Conservation (phyloP, 2,113 vertebrate species). For the Ariopsis seemanni region DNA sequence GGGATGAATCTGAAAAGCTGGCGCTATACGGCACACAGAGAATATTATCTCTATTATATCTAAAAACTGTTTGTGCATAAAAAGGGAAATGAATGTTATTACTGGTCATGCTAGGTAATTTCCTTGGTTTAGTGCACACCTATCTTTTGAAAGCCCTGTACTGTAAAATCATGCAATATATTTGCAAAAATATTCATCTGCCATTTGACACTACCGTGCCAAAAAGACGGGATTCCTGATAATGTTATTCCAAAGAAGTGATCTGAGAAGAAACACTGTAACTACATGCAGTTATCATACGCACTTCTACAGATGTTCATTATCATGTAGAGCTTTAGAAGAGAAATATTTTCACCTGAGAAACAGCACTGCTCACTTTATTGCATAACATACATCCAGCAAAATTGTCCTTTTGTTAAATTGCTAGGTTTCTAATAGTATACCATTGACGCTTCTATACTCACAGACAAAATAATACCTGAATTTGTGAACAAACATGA, state of each 20-base stretch:
- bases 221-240: constrained; percentile 63
- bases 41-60: neutral
- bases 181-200: constrained; percentile 74
- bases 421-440: neutral
- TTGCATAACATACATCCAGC: neutral
- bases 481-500: constrained; percentile 1
- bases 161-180: constrained; percentile 76
- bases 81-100: constrained; percentile 62
- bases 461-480: neutral
- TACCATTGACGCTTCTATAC: neutral
- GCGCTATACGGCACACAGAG: neutral
- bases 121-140: constrained; percentile 54
- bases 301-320: constrained; percentile 9
- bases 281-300: constrained; percentile 54
- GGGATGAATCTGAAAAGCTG: constrained; percentile 29
- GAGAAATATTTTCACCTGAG: neutral
- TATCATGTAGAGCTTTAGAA: neutral
- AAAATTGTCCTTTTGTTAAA: neutral
- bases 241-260: constrained; percentile 37
- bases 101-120: constrained; percentile 50
- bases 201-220: constrained; percentile 61
- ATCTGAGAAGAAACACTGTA: constrained; percentile 56
- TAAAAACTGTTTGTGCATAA: constrained; percentile 58
- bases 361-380: neutral
- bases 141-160: constrained; percentile 61